Evolutionary conservation across 2,113 vertebrate genomes (phyloP).

Genomic region (Onychostruthus taczanowskii): DNA sequence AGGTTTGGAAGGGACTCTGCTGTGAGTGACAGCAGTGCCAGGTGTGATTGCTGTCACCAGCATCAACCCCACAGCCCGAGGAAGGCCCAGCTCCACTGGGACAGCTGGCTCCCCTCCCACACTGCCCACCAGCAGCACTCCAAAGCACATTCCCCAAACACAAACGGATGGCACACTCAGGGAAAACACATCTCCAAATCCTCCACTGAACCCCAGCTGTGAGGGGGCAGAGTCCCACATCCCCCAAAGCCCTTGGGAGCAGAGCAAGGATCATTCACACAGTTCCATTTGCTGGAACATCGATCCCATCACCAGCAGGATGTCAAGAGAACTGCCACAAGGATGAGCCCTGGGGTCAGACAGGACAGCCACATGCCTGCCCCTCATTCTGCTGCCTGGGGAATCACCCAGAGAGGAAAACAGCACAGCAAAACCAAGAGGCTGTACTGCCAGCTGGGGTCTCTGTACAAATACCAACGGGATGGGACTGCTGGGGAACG

Average conservation of each 20-base stretch:
- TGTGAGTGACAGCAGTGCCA: not conserved
- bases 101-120: not conserved
- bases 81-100: not conserved
- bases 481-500: too few relatives aligned
- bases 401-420: not conserved
- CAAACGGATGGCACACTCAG: not conserved
- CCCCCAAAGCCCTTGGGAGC: not conserved
- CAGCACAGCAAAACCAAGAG: not conserved
- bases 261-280: not conserved
- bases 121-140: not conserved
- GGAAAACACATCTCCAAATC: not conserved
- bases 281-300: fast-evolving
- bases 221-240: not conserved
- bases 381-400: not conserved
- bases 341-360: not conserved
- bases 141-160: not conserved
- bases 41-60: not conserved
- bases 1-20: not conserved
- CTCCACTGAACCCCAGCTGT: fast-evolving
- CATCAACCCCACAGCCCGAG: not conserved
- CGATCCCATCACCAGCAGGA: not conserved
- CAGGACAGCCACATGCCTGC: not conserved
- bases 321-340: not conserved
- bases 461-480: too few relatives aligned
- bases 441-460: too few relatives aligned